Conservation (phyloP, 2,797 vertebrate genomes). For the Adrianichthys oophorus region DNA sequence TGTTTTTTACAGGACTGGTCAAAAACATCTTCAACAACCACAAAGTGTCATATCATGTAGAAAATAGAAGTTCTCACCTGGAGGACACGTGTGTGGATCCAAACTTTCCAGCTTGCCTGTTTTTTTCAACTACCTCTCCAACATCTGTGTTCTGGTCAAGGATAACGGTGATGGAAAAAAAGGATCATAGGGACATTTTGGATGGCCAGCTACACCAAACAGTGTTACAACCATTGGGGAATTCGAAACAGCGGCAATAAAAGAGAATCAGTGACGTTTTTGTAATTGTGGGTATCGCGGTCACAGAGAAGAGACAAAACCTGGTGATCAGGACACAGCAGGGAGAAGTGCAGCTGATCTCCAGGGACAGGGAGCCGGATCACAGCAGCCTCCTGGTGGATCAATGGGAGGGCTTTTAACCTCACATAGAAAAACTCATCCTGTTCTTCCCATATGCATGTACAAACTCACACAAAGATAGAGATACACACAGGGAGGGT, state of each 20-base stretch:
- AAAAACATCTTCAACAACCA: too few relatives aligned
- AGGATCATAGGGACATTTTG: too few relatives aligned
- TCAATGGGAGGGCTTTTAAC: conserved; percentile 83
- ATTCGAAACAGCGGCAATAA: too few relatives aligned
- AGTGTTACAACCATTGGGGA: too few relatives aligned
- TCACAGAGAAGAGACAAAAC: too few relatives aligned
- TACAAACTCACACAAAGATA: conserved; percentile 32
- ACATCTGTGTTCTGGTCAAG: conserved; percentile 83
- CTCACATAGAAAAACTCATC: conserved; percentile 57
- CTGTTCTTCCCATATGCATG: conserved; percentile 4
- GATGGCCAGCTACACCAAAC: too few relatives aligned
- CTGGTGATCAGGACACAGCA: too few relatives aligned
- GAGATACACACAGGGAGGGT: conserved; percentile 50
- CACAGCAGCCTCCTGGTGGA: conserved; percentile 65
- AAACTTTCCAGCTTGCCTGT: conserved; percentile 80
- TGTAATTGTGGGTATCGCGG: too few relatives aligned
- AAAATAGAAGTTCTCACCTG: conserved; percentile 77
- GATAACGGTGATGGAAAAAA: conserved; percentile 1
- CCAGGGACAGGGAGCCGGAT: conserved; percentile 48
- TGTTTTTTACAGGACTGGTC: too few relatives aligned
- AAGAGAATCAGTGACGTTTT: too few relatives aligned
- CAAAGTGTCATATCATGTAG: neutral
- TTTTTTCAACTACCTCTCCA: conserved; percentile 80
- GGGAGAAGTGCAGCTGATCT: conserved; percentile 25
- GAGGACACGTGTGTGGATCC: conserved; percentile 82